phyloP scores from a whole-genome alignment of 2,113 vertebrate genomes.

The Lontra canadensis region DNA sequence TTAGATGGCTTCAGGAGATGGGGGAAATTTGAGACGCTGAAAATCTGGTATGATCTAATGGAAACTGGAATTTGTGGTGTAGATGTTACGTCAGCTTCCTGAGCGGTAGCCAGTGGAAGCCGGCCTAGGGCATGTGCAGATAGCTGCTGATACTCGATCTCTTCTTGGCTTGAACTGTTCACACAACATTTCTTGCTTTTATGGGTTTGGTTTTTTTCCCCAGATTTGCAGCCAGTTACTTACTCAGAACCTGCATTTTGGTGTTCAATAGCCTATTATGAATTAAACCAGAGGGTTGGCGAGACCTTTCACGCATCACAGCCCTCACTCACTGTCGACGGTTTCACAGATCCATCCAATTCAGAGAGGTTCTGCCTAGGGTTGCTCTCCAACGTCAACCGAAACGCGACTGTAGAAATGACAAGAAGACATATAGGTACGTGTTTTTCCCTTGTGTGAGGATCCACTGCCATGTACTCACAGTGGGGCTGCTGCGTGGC shows the following conservation, averaged over 20 bases:
- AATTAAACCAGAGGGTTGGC: constrained; percentile 98
- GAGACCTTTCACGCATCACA: constrained; percentile 99
- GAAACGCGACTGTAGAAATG: constrained; percentile 99
- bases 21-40: neutral
- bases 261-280: constrained; percentile 99
- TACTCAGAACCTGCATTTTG: constrained; percentile 98
- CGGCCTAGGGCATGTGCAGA: neutral
- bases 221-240: constrained; percentile 97
- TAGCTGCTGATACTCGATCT: neutral
- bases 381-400: constrained; percentile 97
- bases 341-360: constrained; percentile 99
- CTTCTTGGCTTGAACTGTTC: constrained; percentile 3
- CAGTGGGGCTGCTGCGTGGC: neutral
- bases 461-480: neutral
- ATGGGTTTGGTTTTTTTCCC: constrained; percentile 15
- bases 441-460: constrained; percentile 33
- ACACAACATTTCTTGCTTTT: constrained; percentile 33
- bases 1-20: constrained; percentile 1
- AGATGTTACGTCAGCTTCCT: neutral
- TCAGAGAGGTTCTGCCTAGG: constrained; percentile 98
- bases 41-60: neutral
- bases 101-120: neutral
- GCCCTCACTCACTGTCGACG: constrained; percentile 96
- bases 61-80: neutral
- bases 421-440: constrained; percentile 98